Evolutionary conservation across 2,888 invertebrate genomes (phyloP), one percentile per base, ranked within the genome.

Genomic region (Drosophila tanythrix): DNA sequence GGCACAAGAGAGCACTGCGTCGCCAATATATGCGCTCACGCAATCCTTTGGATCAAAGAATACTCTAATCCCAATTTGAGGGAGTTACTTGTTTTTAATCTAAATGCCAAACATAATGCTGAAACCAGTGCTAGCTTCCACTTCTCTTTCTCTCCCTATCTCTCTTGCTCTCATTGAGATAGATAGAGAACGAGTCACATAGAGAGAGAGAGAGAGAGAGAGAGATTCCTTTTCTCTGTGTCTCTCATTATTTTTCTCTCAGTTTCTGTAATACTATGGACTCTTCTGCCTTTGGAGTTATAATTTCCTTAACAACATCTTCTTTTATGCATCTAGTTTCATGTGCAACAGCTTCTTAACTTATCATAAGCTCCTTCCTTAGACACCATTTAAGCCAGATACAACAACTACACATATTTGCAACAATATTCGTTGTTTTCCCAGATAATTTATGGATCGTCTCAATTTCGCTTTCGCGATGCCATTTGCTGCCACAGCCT

Each of bases 401-500:
- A 4, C 21, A 21, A 50, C 15, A 33, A 2, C 21, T n/a, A 11
- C 1, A 21, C 51, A 27, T 13, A 11, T 51, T 29, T 62, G 3
- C 29, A 13, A 33, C 25, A 31, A 36, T 25, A 53, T 53, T 53
- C 36, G 46, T n/a, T 25, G 53, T 46, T 63, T 43, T 36, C 21
- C 25, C 46, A 53, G 46, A 40, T 31, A 36, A 48, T 53, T 48
- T 35, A 21, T 27, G 40, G 51, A 13, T 13, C 29, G 36, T 60
- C n/a, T 63, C 29, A 31, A 18, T 36, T n/a, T 40, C 25, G 50
- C 7, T 27, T n/a, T 21, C 1, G 27, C 21, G 15, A 48, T 55
- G 51, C 40, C 15, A 38, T 43, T 56, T 51, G 27, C 18, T 40
- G 38, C 29, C 55, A 38, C 25, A 36, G 53, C 52, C 58, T 50